Base-by-base conservation (phyloP, 2,113 vertebrate species). In the Burhinus oedicnemus region DNA sequence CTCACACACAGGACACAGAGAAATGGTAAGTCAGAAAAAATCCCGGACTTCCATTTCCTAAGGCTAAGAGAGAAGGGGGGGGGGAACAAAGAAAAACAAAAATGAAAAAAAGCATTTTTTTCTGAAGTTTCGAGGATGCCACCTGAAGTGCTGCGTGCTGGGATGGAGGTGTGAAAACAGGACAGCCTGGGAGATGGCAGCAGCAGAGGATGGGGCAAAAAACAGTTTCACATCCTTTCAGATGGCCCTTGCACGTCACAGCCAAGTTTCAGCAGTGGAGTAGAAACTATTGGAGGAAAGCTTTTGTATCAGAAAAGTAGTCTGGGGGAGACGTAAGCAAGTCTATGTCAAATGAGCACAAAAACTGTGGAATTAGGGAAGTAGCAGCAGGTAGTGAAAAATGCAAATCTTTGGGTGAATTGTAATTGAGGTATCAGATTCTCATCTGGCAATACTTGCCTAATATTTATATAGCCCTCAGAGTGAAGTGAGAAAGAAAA, bases 51-150 rank as follows among this genome's bases (percentile, higher is more conserved):
- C 17, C 36, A 10, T 82, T 74, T 71, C 15, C 72, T n/a, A 55
- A 83, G 32, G 38, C 4, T 1, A 7, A 69, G 3, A 1, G 1
- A 12, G 3, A 40, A n/a, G n/a, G n/a, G n/a, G n/a, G n/a, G n/a
- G n/a, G n/a, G n/a, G n/a, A n/a, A n/a, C n/a, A n/a, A n/a, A n/a
- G n/a, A n/a, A n/a, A n/a, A n/a, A n/a, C n/a, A n/a, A n/a, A n/a
- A n/a, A n/a, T n/a, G n/a, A n/a, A n/a, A n/a, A n/a, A n/a, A n/a
- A n/a, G n/a, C n/a, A n/a, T n/a, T n/a, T 66, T 66, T 66, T 66
- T 45, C 42, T 44, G 64, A 32, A 8, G 11, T 54, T 68, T 83
- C 36, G 44, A 62, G 14, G 22, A n/a, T 54, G 22, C 2, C 26
- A 29, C 16, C 18, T 72, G 36, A 61, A 72, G 26, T 58, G 21